Percentiles rank a stretch among this genome's conserved stretches.
phyloP scores from a whole-genome alignment of 2,797 vertebrate species.

The Amblyraja radiata region DNA sequence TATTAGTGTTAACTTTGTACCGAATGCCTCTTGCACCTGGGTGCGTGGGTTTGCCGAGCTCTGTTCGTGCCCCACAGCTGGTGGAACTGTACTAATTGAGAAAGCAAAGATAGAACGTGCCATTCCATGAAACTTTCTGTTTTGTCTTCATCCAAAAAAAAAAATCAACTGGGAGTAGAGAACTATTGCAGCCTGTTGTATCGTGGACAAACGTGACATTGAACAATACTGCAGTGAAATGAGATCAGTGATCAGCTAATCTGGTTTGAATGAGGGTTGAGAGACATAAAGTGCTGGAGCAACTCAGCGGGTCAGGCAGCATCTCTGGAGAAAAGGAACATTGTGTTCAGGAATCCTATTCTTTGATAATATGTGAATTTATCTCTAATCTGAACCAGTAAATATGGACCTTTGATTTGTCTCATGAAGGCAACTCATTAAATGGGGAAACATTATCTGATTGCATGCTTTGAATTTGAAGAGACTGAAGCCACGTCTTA shows the following conservation, averaged over 20 bases:
- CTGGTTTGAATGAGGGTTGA: not conserved
- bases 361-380: not conserved
- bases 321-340: too few species aligned
- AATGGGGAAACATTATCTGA: not conserved
- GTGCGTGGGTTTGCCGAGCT: not conserved
- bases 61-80: not conserved
- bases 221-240: not conserved
- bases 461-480: not conserved
- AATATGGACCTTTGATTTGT: not conserved
- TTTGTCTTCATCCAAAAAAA: not conserved
- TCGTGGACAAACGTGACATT: not conserved
- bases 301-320: too few species aligned
- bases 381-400: not conserved
- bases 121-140: not conserved
- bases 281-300: too few species aligned
- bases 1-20: not conserved
- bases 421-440: not conserved
- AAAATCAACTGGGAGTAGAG: too few species aligned
- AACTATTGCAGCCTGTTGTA: not conserved
- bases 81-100: not conserved
- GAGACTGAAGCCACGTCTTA: not conserved
- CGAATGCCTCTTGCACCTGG: not conserved
- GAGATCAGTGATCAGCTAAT: not conserved
- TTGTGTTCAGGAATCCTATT: not conserved
- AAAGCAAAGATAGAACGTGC: not conserved